These are phyloP conservation scores for Megathymus violae DNA, from an alignment of 1,140 invertebrate species.

Conservation along the genomic window DNA sequence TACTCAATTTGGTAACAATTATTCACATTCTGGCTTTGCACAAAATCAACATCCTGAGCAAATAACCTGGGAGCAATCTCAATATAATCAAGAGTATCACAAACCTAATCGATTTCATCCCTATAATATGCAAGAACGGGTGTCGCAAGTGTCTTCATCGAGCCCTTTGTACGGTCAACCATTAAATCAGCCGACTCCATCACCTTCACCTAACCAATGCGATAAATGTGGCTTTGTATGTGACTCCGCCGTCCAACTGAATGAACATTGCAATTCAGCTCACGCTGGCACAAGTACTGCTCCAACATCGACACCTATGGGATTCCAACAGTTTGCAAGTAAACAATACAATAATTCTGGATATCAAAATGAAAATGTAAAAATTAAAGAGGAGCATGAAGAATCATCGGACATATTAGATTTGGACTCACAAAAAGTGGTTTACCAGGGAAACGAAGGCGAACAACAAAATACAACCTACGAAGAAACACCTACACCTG, in stretches of 20 bases:
- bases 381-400: conserved; percentile 86
- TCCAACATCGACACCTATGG: conserved; percentile 70
- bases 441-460: conserved; percentile 85
- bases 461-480: conserved; percentile 70
- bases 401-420: conserved; percentile 92
- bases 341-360: conserved; percentile 73
- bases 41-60: conserved; percentile 78
- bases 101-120: conserved; percentile 82
- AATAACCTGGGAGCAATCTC: conserved; percentile 79
- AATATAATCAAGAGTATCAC: conserved; percentile 83
- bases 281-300: conserved; percentile 83
- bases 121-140: conserved; percentile 80
- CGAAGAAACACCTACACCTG: conserved; percentile 82
- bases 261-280: conserved; percentile 88
- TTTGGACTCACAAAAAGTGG: conserved; percentile 94
- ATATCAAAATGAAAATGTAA: conserved; percentile 71
- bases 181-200: conserved; percentile 84
- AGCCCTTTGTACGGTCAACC: conserved; percentile 86
- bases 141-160: conserved; percentile 85
- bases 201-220: conserved; percentile 88
- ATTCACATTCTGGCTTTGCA: conserved; percentile 78
- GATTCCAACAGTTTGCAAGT: conserved; percentile 80
- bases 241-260: conserved; percentile 87
- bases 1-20: conserved; percentile 78
- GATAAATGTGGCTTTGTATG: conserved; percentile 92